Evolutionary conservation across 2,888 invertebrate species (phyloP), one percentile per base, ranked within the genome.

Genomic region (Galerucella pusilla): DNA sequence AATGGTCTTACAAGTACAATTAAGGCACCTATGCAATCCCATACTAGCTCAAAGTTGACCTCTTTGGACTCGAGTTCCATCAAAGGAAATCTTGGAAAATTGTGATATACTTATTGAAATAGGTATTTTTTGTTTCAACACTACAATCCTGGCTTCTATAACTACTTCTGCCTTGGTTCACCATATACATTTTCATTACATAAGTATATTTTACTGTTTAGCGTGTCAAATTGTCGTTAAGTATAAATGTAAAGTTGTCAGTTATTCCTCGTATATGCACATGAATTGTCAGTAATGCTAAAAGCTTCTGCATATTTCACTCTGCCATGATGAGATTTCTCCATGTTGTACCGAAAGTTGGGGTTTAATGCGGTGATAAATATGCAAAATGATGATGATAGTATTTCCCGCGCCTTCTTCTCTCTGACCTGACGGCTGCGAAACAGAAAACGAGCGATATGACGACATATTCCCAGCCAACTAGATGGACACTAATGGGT

Each of bases 311-410:
- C 69, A 69, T 69, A 69, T 61, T 69, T 69, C 61, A 69, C 69
- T 14, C 14, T 28, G 61, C 28, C 28, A 45, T 73, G 64, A 73
- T 73, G 69, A 73, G 70, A 74, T 74, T 74, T 60, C 68, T 52
- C 64, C 60, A 35, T 67, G 64, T 54, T 59, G 42, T 20, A 52
- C 49, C 59, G 52, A 70, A 68, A 73, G 73, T 73, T 68, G 54
- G 60, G 14, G 45, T 16, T 42, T 75, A 75, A 75, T 75, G 64
- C 42, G 57, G 57, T 67, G 71, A 71, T 75, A 75, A 75, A 71
- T 75, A 75, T 75, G 68, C 75, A 71, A 60, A 69, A 69, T 74
- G 69, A 74, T 69, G 68, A 69, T 69, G 69, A 68, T 64, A 68
- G 49, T 54, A 57, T 46, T 68, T n/a, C 54, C n/a, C 35, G 35